Evolutionary conservation across 2,113 vertebrate genomes (phyloP).

Genomic region (Marmota monax): DNA sequence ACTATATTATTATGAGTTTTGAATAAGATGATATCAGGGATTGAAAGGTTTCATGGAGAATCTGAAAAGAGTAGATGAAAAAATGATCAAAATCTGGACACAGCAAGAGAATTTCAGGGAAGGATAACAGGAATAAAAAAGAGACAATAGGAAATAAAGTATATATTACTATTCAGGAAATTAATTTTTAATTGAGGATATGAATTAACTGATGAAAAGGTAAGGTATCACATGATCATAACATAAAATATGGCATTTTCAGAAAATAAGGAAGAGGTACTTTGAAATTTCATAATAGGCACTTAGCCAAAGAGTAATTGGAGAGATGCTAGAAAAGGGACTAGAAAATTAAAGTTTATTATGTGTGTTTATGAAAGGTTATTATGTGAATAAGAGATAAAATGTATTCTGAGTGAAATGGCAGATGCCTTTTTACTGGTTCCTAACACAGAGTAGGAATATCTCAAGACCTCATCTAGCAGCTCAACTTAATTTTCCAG

Average conservation of each 20-base stretch:
- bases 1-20: neutral
- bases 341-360: conserved; percentile 59
- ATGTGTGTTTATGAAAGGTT: neutral
- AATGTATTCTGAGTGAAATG: neutral
- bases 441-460: conserved; percentile 34
- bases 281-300: conserved; percentile 59
- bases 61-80: conserved; percentile 37
- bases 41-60: conserved; percentile 40
- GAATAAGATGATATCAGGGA: neutral
- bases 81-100: conserved; percentile 22
- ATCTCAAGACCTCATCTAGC: conserved; percentile 9
- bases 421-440: conserved; percentile 18
- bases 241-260: conserved; percentile 51
- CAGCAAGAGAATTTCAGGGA: conserved; percentile 49
- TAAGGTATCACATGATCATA: conserved; percentile 11
- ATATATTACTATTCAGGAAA: neutral
- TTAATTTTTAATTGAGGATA: neutral
- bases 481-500: conserved; percentile 47
- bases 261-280: conserved; percentile 20
- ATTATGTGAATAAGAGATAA: conserved; percentile 46
- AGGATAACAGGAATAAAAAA: conserved; percentile 16
- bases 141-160: neutral
- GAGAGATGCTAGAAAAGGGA: conserved; percentile 33
- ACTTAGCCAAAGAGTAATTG: conserved; percentile 48
- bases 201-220: conserved; percentile 43